Percentiles rank a stretch among this genome's conserved stretches.
Conservation (phyloP, 53 echinoderm and acorn worm genomes). For the Holothuria leucospilota region DNA sequence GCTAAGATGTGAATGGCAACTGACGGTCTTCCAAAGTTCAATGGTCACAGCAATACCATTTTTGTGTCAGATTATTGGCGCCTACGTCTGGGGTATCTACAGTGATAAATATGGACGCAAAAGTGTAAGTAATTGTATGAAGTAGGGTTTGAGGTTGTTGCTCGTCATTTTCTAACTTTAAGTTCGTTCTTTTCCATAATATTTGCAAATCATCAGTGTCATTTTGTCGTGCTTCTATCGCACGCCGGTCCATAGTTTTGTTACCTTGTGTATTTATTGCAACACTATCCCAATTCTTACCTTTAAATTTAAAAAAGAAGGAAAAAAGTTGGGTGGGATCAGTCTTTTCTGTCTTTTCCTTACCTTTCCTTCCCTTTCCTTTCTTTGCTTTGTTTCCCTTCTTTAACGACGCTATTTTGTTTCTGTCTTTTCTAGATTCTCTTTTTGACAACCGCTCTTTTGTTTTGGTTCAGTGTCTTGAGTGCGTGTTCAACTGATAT, state of each 20-base stretch:
- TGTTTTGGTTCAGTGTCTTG: background rate
- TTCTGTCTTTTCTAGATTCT: background rate
- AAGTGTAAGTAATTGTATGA: background rate
- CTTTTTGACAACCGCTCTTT: background rate
- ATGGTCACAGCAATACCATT: conserved; percentile 10
- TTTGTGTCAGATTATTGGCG: conserved; percentile 3
- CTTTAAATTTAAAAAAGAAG: too few species aligned
- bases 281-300: too few species aligned
- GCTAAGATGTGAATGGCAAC: conserved; percentile 10
- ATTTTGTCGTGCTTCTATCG: too few species aligned
- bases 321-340: too few species aligned
- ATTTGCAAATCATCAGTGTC: too few species aligned
- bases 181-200: too few species aligned
- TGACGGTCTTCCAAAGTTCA: background rate
- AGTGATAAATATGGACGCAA: conserved; percentile 11
- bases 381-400: background rate
- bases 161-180: too few species aligned
- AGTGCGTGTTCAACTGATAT: background rate
- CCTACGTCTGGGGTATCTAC: conserved; percentile 5
- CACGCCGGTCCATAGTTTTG: too few species aligned
- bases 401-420: background rate
- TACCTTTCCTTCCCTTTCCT: background rate
- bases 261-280: too few species aligned
- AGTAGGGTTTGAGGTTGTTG: too few species aligned
- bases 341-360: background rate